These are phyloP conservation scores for Sebastes vulpes DNA, from an alignment of 2,797 vertebrate genomes.

Conservation along the genomic window DNA sequence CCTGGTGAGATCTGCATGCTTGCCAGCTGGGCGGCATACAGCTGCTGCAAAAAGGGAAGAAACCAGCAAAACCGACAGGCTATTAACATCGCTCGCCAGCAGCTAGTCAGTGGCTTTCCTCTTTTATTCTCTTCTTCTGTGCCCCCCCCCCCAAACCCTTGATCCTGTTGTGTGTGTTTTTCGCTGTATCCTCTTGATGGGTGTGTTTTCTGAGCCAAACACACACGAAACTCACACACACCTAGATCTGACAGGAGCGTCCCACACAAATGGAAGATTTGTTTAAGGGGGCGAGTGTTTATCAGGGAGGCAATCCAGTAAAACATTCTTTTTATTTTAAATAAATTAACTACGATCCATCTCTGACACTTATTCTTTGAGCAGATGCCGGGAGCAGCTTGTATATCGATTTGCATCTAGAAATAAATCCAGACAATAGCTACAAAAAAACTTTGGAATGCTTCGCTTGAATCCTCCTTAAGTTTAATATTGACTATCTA, in stretches of 20 bases:
- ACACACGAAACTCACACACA: conserved; percentile 28
- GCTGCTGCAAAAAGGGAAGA: conserved; percentile 88
- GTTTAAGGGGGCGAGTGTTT: conserved; percentile 36
- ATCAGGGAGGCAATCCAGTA: conserved; percentile 39
- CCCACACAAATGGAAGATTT: conserved; percentile 43
- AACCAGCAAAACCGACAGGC: conserved; percentile 57
- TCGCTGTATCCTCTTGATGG: conserved; percentile 6
- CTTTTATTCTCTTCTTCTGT: conserved; percentile 43
- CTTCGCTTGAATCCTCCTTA: not conserved
- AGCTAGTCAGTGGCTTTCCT: conserved; percentile 62
- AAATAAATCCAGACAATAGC: conserved; percentile 42
- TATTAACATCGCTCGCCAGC: conserved; percentile 64
- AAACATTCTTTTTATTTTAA: conserved; percentile 43
- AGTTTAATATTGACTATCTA: not conserved
- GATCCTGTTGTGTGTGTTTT: conserved; percentile 8
- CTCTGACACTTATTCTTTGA: conserved; percentile 53
- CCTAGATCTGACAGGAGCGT: conserved; percentile 22
- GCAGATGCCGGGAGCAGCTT: conserved; percentile 59
- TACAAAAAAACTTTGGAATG: conserved; percentile 11
- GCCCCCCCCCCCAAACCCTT: not conserved
- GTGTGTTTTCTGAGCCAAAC: conserved; percentile 34
- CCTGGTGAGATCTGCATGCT: conserved; percentile 97
- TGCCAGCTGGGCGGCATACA: conserved; percentile 95
- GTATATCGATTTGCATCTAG: conserved; percentile 28
- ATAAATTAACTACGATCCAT: conserved; percentile 40